Evolutionary conservation across 2,797 vertebrate genomes (phyloP), one percentile per base, ranked within the genome.

Genomic region (Nyctalus aviator): DNA sequence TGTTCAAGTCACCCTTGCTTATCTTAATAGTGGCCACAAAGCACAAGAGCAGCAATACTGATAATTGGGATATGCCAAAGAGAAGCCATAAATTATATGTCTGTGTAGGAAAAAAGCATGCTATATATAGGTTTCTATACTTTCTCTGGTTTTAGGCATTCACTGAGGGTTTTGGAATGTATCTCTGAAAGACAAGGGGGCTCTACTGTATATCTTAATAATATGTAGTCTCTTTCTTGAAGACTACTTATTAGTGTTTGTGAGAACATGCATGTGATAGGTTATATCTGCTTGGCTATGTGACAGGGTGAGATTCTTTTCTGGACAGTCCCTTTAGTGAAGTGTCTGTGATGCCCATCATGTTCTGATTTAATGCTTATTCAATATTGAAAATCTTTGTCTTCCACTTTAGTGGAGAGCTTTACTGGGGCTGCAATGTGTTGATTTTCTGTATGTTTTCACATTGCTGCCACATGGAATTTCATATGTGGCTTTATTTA

Each of bases 391-490:
- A 27, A 59, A 30, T 59, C 25, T 30, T 59, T 59, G 57, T 59
- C 57, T 59, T 30, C 25, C 12, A 27, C 57, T 59, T 59, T 78
- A 59, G 7, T 32, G n/a, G 13, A 87, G 37, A 46, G 12, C 4
- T 62, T 73, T 91, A 44, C 32, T 55, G 23, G 66, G 41, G 18
- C 79, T 76, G 48, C 17, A 66, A 25, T 21, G 30, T 81, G 71
- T 90, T 71, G 48, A 35, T 89, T 94, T 86, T 32, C 89, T 64
- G 77, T n/a, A 27, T 37, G 48, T 41, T 94, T 90, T 8, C 41
- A n/a, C 30, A 37, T 41, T 3, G 44, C 15, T 85, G 41, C 44
- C 30, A 50, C 18, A n/a, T 64, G 23, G 12, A 25, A 62, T 73
- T 12, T 75, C 55, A 44, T 9, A 37, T 10, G 66, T 23, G 13